Evolutionary conservation across 2,888 invertebrate genomes (phyloP).

Genomic region (Andrena marginata): DNA sequence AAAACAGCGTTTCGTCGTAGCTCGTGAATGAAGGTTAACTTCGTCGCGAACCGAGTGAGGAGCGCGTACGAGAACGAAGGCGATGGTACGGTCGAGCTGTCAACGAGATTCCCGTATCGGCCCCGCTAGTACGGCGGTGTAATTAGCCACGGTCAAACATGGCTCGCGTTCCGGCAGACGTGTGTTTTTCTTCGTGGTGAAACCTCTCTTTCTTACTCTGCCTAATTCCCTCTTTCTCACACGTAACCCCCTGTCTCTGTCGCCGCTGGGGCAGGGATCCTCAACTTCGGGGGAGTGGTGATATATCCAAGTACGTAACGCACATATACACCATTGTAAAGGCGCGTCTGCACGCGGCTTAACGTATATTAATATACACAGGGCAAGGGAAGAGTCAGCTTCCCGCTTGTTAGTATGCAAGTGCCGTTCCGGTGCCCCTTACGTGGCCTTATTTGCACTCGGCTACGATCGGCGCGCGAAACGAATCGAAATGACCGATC

Average conservation of each 20-base stretch:
- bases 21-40: slow-evolving; percentile 75
- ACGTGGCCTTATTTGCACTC: slow-evolving; percentile 74
- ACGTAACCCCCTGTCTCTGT: slow-evolving; percentile 61
- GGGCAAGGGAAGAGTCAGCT: slow-evolving; percentile 54
- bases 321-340: slow-evolving; percentile 31
- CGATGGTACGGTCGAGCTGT: slow-evolving; percentile 41
- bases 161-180: slow-evolving; percentile 75
- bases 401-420: slow-evolving; percentile 72
- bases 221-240: slow-evolving; percentile 27
- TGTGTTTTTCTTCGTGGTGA: slow-evolving; percentile 73
- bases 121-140: slow-evolving; percentile 41
- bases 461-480: slow-evolving; percentile 58
- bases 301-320: slow-evolving; percentile 65
- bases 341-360: slow-evolving; percentile 44
- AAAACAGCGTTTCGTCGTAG: slow-evolving; percentile 61
- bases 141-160: slow-evolving; percentile 61
- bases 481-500: slow-evolving; percentile 62
- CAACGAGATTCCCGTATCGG: slow-evolving; percentile 44
- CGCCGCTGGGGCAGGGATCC: slow-evolving; percentile 74
- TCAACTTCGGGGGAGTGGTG: slow-evolving; percentile 79
- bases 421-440: slow-evolving; percentile 71
- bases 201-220: slow-evolving; percentile 44
- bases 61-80: slow-evolving; percentile 43
- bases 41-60: slow-evolving; percentile 50
- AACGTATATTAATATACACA: slow-evolving; percentile 64